These are phyloP conservation scores for Papilio dardanus DNA, from an alignment of 1,140 invertebrate species.

Conservation along the genomic window DNA sequence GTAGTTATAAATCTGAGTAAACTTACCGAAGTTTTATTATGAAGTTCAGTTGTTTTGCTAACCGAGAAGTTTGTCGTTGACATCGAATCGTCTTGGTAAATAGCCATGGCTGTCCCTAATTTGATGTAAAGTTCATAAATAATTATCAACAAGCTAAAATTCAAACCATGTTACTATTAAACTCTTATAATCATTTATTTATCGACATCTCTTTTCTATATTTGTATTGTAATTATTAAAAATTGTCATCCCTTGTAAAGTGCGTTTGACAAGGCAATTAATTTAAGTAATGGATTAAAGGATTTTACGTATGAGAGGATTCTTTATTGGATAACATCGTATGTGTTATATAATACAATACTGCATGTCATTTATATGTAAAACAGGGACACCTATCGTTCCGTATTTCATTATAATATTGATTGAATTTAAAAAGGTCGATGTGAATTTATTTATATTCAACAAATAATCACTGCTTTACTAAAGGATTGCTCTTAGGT, in stretches of 20 bases:
- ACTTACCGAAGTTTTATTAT: not conserved
- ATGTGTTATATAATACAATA: constrained; percentile 1
- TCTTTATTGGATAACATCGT: constrained; percentile 9
- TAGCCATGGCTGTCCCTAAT: not conserved
- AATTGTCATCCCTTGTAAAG: constrained; percentile 1
- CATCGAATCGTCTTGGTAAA: not conserved
- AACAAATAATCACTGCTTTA: too few species aligned
- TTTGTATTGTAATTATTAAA: not conserved
- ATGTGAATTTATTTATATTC: too few species aligned
- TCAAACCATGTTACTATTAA: too few species aligned
- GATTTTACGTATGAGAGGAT: not conserved
- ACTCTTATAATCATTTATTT: too few species aligned
- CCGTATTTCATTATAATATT: not conserved
- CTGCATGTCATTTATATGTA: not conserved
- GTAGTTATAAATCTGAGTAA: not conserved
- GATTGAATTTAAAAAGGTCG: not conserved
- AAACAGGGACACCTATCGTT: not conserved
- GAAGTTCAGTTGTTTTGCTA: not conserved
- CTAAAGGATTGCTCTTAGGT: too few species aligned
- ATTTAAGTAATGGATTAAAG: constrained; percentile 1
- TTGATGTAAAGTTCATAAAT: not conserved
- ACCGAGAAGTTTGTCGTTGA: not conserved
- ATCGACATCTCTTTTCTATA: too few species aligned
- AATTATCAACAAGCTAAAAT: too few species aligned
- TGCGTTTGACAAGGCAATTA: constrained; percentile 11